phyloP scores from a whole-genome alignment of 1,140 invertebrate genomes.

The Homalodisca vitripennis region DNA sequence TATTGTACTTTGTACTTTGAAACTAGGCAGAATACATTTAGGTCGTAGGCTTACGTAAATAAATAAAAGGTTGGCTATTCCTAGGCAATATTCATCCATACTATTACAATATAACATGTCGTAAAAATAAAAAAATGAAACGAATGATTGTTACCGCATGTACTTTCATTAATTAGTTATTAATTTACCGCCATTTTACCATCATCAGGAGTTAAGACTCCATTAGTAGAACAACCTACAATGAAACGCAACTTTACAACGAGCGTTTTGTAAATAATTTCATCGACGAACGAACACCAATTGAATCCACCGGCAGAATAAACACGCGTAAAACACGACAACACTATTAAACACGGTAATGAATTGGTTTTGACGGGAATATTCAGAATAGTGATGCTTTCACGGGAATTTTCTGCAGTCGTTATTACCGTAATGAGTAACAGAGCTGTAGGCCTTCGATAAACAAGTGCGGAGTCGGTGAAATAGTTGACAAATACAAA shows the following conservation, averaged over 20 bases:
- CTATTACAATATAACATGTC: too few species aligned
- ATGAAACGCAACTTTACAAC: too few species aligned
- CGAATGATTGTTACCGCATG: too few species aligned
- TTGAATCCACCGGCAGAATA: neutral
- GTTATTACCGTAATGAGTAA: neutral
- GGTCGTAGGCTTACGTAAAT: too few species aligned
- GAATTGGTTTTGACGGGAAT: constrained; percentile 8
- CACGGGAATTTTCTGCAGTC: neutral
- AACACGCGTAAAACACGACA: neutral
- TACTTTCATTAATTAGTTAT: neutral
- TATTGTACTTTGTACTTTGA: too few species aligned
- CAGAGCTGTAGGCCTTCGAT: neutral
- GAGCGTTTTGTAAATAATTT: neutral
- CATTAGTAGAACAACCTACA: neutral
- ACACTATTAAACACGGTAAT: neutral
- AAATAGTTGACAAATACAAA: neutral
- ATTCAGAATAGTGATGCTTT: neutral
- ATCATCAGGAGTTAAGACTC: neutral
- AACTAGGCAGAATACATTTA: too few species aligned
- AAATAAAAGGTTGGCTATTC: too few species aligned
- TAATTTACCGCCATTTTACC: neutral
- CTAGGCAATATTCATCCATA: too few species aligned
- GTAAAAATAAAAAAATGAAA: too few species aligned
- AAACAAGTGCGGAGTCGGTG: neutral
- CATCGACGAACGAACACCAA: neutral